These are phyloP conservation scores for Galago senegalensis DNA, from an alignment of 2,797 vertebrate species.

Conservation along the genomic window DNA sequence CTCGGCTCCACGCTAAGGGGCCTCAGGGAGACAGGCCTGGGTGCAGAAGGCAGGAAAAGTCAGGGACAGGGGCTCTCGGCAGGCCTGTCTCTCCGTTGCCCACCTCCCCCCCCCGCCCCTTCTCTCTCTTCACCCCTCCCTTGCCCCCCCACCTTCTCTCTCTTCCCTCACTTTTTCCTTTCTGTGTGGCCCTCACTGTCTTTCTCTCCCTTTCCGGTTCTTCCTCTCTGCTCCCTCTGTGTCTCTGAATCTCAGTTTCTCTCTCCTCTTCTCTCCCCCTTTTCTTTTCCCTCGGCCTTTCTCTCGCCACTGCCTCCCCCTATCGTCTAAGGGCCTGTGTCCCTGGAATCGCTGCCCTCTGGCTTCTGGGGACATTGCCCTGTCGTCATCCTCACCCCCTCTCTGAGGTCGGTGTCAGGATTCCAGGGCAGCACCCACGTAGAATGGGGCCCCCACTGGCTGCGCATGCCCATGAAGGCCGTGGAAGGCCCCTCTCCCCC, in stretches of 20 bases:
- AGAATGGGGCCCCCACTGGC: neutral
- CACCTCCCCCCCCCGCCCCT: neutral
- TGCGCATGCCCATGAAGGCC: neutral
- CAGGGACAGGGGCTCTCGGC: neutral
- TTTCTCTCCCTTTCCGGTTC: neutral
- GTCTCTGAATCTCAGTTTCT: neutral
- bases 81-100: neutral
- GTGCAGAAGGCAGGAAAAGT: neutral
- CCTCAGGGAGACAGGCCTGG: neutral
- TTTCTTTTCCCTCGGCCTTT: neutral
- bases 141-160: no score
- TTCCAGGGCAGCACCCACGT: neutral
- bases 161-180: neutral
- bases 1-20: slow-evolving; percentile 46
- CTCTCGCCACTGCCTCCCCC: neutral
- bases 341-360: neutral
- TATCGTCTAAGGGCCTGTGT: neutral
- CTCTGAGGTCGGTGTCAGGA: neutral
- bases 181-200: neutral
- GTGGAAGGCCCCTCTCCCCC: neutral
- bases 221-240: neutral
- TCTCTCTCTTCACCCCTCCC: no score
- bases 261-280: neutral
- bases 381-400: neutral
- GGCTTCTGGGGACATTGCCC: neutral